Evolutionary conservation across 92 coral and sea anemone genomes (phyloP), one percentile per base, ranked within the genome.

Genomic region (Epizoanthus stellaris): DNA sequence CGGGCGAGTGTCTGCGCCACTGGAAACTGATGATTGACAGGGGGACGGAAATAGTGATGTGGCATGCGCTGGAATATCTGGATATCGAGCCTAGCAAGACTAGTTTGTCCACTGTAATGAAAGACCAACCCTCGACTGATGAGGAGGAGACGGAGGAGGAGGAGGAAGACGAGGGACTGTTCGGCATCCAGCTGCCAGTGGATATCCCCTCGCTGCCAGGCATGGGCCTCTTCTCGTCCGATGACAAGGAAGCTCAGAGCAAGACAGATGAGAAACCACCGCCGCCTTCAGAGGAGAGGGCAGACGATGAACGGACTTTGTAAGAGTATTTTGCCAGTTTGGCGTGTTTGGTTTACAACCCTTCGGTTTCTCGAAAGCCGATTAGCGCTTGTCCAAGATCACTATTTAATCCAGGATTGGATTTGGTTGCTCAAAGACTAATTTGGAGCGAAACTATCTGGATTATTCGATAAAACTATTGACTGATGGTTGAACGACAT

Each of bases 31-130:
- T 83, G 82, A 77, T 92, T 1, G 90, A 94, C 6, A 94, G 93
- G 43, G 93, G 85, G 68, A 91, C 86, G 7, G 88, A 91, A 52
- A 91, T 91, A 42, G 93, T 85, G n/a, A 91, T 94, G 98, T 94
- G 98, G 98, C 98, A 94, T 56, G 84, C 89, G 14, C 84, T 94
- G 23, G 93, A 94, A 57, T 81, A 89, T 5, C 87, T 94, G 56
- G 91, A 94, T 73, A 94, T 94, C 76, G 90, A 92, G 12, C 98
- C 98, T 15, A 93, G 98, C 2, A 92, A 94, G 71, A 94, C 98
- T 14, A 93, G 86, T 80, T 85, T 94, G 36, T 82, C 89, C 14
- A 94, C 98, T 11, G 94, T 89, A 25, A 94, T 94, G 98, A 90
- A 67, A 70, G 90, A 91, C 36, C 57, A 92, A 10, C 89, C 95